Base-by-base conservation (phyloP, 1,140 invertebrate genomes). In the Ceratoteleas bidentatus region DNA sequence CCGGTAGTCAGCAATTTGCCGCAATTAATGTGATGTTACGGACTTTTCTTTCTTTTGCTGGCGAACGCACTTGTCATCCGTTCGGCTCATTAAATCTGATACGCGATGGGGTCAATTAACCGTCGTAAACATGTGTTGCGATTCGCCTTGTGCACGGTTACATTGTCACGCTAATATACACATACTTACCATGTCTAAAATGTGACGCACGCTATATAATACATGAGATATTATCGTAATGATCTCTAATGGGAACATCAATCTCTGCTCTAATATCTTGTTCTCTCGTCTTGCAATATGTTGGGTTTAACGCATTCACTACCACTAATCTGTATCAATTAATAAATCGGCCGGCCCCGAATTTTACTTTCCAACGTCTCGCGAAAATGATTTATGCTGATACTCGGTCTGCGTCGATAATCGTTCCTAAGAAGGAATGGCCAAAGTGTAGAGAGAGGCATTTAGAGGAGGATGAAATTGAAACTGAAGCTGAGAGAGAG, bases 141-240 rank as follows among this genome's bases (percentile, higher is more conserved):
- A 40, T 65, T 64, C 68, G 66, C 54, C 61, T 79, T 56, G 62
- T 47, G 50, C 62, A 62, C 72, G 33, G 56, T 56, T 56, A 66
- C 62, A 65, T 62, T 80, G 68, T 80, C 64, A 73, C 38, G 64
- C 56, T 70, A 38, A 34, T 40, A 57, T 65, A 47, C 16, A 58
- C 65, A 65, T 45, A 80, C 64, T 69, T 69, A 72, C 66, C 54
- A 32, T 9, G 45, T 62, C 69, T 52, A 69, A 69, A 74, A 62
- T 80, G 57, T 74, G 36, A 64, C 34, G 43, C 47, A 56, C 64
- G 38, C 57, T 74, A 70, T 62, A 64, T 54, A 66, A 69, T 80
- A 56, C 64, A 74, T 74, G 77, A 74, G 70, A 80, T 80, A 80
- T 74, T 80, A 69, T 80, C 62, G 77, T 69, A 80, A 80, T 80